Percentiles rank a stretch among this genome's conserved stretches.
phyloP scores from a whole-genome alignment of 2,888 invertebrate genomes.

The Dryobotodes eremita region DNA sequence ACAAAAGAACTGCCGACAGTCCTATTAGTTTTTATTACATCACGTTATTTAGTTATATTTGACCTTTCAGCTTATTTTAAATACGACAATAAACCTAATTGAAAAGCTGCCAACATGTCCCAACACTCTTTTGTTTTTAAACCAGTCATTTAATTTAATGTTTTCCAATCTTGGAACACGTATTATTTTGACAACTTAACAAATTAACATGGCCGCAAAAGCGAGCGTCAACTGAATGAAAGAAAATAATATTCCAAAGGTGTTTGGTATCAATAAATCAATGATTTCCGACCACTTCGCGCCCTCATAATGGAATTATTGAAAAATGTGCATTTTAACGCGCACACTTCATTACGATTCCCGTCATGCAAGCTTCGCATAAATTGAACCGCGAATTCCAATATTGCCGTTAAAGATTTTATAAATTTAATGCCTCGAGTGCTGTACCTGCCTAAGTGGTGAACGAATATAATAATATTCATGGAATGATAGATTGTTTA shows the following conservation, averaged over 20 bases:
- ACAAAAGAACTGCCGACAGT: conserved; percentile 15
- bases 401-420: conserved; percentile 73
- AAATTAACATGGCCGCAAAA: conserved; percentile 53
- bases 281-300: conserved; percentile 63
- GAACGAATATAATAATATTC: conserved; percentile 60
- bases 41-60: conserved; percentile 5
- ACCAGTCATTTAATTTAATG: conserved; percentile 38
- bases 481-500: conserved; percentile 44
- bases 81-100: conserved; percentile 14
- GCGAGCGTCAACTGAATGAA: conserved; percentile 33
- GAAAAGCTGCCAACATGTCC: conserved; percentile 12
- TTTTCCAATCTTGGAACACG: conserved; percentile 29
- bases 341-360: conserved; percentile 75
- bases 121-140: conserved; percentile 28
- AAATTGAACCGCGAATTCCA: conserved; percentile 71
- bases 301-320: conserved; percentile 72
- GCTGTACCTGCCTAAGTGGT: conserved; percentile 56
- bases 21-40: conserved; percentile 4
- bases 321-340: conserved; percentile 76
- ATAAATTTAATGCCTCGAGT: conserved; percentile 70
- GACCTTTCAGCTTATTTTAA: conserved; percentile 2
- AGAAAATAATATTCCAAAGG: conserved; percentile 65
- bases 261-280: conserved; percentile 70
- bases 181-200: conserved; percentile 57
- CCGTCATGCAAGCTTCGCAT: conserved; percentile 69